phyloP scores from a whole-genome alignment of 2,888 invertebrate species.

The Thecocarcelia acutangulata region DNA sequence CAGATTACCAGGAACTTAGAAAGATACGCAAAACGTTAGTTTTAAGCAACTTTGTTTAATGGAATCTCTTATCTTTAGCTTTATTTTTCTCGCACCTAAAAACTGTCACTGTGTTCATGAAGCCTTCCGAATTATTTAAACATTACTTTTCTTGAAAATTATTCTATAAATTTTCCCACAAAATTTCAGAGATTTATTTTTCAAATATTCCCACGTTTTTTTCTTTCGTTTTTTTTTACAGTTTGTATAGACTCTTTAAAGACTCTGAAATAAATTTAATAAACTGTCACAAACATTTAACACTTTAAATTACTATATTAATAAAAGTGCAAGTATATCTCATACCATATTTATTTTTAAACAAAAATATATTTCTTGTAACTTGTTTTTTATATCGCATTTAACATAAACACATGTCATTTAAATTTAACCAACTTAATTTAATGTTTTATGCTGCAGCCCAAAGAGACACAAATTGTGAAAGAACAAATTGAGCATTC shows the following conservation, averaged over 20 bases:
- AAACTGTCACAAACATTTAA: conserved; percentile 54
- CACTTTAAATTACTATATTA: conserved; percentile 29
- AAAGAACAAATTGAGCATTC: conserved; percentile 23
- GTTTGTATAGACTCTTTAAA: conserved; percentile 2
- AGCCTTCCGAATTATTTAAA: too few species aligned
- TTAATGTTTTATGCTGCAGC: not conserved
- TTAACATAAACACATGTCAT: conserved; percentile 65
- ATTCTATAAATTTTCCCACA: conserved; percentile 33
- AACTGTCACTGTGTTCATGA: too few species aligned
- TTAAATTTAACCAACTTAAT: conserved; percentile 46
- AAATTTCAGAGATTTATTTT: not conserved
- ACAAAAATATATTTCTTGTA: not conserved
- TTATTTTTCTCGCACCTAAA: too few species aligned
- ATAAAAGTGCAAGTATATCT: not conserved
- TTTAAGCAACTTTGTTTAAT: too few species aligned
- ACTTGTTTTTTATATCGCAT: conserved; percentile 29
- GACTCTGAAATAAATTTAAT: conserved; percentile 28
- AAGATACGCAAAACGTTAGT: too few species aligned
- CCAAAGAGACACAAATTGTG: not conserved
- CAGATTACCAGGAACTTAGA: too few species aligned
- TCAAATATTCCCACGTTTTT: conserved; percentile 52
- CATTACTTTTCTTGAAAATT: too few species aligned
- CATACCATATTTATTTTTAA: not conserved
- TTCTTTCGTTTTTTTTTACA: not conserved
- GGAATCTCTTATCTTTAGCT: not conserved